phyloP scores from a whole-genome alignment of 2,888 invertebrate species.

The Rhagium mordax region DNA sequence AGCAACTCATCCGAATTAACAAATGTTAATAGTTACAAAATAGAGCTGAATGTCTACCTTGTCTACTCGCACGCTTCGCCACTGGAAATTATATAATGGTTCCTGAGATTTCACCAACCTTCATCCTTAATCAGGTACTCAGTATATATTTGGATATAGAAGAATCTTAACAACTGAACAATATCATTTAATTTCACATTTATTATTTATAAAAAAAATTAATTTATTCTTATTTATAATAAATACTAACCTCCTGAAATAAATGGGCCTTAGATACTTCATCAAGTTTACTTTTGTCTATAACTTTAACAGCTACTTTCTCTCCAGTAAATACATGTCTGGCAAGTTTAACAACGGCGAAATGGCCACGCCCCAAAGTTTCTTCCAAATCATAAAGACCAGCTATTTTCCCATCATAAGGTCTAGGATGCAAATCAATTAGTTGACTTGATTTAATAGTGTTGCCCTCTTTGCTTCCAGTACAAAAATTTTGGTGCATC shows the following conservation, averaged over 20 bases:
- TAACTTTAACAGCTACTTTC: constrained; percentile 98
- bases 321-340: constrained; percentile 99
- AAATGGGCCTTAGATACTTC: constrained; percentile 96
- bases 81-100: too few relatives aligned
- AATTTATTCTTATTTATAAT: too few relatives aligned
- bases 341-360: constrained; percentile 98
- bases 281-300: constrained; percentile 98
- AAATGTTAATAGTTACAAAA: too few relatives aligned
- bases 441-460: background rate
- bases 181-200: too few relatives aligned
- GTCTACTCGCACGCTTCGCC: too few relatives aligned
- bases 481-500: constrained; percentile 16
- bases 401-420: constrained; percentile 90
- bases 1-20: too few relatives aligned
- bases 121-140: too few relatives aligned
- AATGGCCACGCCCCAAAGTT: constrained; percentile 98
- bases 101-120: too few relatives aligned
- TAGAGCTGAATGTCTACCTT: too few relatives aligned
- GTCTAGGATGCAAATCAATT: constrained; percentile 22
- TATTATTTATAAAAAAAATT: too few relatives aligned
- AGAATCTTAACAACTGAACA: too few relatives aligned
- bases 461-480: constrained; percentile 1
- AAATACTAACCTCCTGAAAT: constrained; percentile 87
- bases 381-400: constrained; percentile 98
- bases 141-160: too few relatives aligned